phyloP scores from a whole-genome alignment of 2,888 invertebrate genomes.

The Nephrotoma guestfalica region DNA sequence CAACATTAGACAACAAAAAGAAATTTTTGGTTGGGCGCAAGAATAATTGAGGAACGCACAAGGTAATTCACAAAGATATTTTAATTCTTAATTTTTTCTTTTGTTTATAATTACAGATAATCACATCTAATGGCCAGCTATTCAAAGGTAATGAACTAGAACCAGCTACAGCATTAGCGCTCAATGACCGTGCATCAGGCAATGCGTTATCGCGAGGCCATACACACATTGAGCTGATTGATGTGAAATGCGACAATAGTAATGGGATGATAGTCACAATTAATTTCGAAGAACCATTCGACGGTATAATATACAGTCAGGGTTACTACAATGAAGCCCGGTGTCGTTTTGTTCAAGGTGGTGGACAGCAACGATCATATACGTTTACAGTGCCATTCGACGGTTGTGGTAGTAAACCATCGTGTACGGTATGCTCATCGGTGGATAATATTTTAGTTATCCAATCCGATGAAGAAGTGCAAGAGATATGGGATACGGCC shows the following conservation, averaged over 20 bases:
- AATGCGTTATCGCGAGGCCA: conserved; percentile 21
- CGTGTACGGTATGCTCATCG: conserved; percentile 44
- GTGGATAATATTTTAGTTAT: conserved; percentile 52
- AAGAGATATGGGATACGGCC: conserved; percentile 48
- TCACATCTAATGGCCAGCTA: not conserved
- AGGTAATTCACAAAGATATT: not conserved
- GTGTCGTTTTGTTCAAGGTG: conserved; percentile 50
- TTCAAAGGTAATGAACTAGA: not conserved
- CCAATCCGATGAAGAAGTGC: conserved; percentile 50
- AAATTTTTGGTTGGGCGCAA: not conserved
- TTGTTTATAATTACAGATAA: not conserved
- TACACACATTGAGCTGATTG: conserved; percentile 41
- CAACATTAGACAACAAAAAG: not conserved
- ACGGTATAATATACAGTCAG: conserved; percentile 59
- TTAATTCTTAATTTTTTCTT: not conserved
- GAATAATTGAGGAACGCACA: not conserved
- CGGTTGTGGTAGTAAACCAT: conserved; percentile 46
- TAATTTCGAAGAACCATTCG: conserved; percentile 46
- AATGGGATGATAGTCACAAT: conserved; percentile 43
- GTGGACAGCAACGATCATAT: conserved; percentile 41
- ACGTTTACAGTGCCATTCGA: conserved; percentile 47
- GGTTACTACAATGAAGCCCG: conserved; percentile 48
- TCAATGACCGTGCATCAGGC: not conserved
- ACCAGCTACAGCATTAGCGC: not conserved
- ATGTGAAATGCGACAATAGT: conserved; percentile 42